Evolutionary conservation across 2,797 vertebrate genomes (phyloP), one percentile per base, ranked within the genome.

Genomic region (Odontamblyopus lacepedii): DNA sequence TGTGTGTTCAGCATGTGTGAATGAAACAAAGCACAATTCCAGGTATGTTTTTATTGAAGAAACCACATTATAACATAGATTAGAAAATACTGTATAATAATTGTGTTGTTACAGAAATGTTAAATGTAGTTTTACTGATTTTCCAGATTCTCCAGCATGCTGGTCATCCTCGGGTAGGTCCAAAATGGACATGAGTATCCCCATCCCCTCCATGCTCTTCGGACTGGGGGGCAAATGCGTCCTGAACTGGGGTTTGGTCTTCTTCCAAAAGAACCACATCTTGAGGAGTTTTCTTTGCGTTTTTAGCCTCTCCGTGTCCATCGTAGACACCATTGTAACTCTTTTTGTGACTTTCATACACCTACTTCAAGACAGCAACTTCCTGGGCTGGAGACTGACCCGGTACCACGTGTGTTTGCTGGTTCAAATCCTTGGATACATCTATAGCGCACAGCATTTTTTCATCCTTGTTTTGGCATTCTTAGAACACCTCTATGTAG

Each of bases 331-430:
- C 4, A 29, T 80, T 0, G 70, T 95, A 72, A 88, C 94, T 73
- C 2, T 91, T n/a, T 74, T 65, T 0, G 51, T 95, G 18, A 80
- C 80, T 11, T 60, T 84, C 29, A 83, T 97, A 72, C 90, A 91
- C 76, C 82, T 76, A 67, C 89, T 92, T 16, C 78, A 85, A 30
- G 93, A 94, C 35, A 88, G 94, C 66, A 75, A 74, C 0, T 0
- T 79, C 29, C 0, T 69, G 0, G 50, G 96, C 71, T 83, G 92
- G 65, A 94, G 92, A 0, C 8, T 94, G 60, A 96, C 95, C 0
- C 87, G 57, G 41, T 95, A 95, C 67, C 95, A 98, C 15, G 82
- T 94, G 12, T 97, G 96, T 76, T 84, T 96, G 3, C 79, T 96
- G 71, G 89, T 93, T 32, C 95, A 97, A 87, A 88, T 95, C 44